phyloP scores from a whole-genome alignment of 2,888 invertebrate species.

The Mactromeris polynyma region DNA sequence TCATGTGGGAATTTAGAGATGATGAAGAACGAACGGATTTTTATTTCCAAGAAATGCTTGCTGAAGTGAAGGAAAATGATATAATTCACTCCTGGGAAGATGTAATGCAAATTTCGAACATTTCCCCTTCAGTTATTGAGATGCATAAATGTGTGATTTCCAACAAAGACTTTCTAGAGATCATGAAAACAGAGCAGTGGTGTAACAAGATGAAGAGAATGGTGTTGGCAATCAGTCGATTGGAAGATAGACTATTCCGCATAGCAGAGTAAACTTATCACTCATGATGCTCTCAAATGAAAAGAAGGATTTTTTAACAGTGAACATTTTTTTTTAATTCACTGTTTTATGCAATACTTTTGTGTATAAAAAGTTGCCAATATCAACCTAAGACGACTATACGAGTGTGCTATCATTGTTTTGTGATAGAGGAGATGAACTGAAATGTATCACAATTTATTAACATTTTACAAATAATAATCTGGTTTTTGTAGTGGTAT shows the following conservation, averaged over 20 bases:
- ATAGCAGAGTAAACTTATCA: not conserved
- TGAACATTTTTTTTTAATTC: no score
- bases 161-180: slow-evolving; percentile 31
- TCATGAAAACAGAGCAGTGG: slow-evolving; percentile 59
- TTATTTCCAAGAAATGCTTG: slow-evolving; percentile 47
- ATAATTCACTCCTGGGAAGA: slow-evolving; percentile 42
- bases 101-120: slow-evolving; percentile 24
- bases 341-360: no score
- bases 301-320: no score
- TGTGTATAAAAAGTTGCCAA: no score
- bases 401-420: no score
- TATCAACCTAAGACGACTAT: no score
- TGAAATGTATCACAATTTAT: no score
- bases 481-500: no score
- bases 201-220: slow-evolving; percentile 46
- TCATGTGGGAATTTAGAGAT: not conserved
- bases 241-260: slow-evolving; percentile 17
- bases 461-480: no score
- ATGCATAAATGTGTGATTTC: slow-evolving; percentile 46
- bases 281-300: no score
- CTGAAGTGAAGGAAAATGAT: slow-evolving; percentile 33
- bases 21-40: slow-evolving; percentile 41
- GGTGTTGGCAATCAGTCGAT: slow-evolving; percentile 13
- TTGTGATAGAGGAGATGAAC: no score
- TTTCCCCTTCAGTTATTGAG: slow-evolving; percentile 29